Conservation (phyloP, 2,113 vertebrate genomes). For the Equus przewalskii region DNA sequence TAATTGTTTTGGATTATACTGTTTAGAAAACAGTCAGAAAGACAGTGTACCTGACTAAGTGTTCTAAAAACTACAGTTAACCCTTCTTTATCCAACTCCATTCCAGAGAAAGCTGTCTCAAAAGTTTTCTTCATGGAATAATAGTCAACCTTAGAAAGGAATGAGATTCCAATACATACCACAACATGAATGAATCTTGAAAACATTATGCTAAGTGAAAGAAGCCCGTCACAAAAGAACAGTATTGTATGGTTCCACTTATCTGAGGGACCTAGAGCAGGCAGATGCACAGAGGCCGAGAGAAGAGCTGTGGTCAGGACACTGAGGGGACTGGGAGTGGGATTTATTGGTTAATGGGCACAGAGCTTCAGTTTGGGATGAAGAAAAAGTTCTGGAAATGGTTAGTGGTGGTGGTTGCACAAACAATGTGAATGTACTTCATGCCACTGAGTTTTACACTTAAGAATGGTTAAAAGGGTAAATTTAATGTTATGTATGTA, state of each 20-base stretch:
- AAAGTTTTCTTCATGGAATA: background rate
- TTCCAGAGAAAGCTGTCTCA: background rate
- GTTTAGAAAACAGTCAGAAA: constrained; percentile 65
- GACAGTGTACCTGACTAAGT: background rate
- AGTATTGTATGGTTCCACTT: background rate
- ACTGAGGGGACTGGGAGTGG: background rate
- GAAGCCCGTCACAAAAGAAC: background rate
- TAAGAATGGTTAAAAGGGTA: background rate
- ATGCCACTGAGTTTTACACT: background rate
- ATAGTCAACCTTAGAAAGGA: background rate
- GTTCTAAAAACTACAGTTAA: constrained; percentile 35
- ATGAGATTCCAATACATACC: background rate
- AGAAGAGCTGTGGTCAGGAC: background rate
- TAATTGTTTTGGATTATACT: constrained; percentile 67
- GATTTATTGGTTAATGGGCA: background rate
- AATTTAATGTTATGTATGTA: background rate
- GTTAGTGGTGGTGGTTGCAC: background rate
- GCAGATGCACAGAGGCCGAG: background rate
- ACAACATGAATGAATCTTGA: background rate
- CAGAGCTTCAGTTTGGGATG: background rate
- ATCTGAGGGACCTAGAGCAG: background rate
- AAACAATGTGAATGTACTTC: background rate
- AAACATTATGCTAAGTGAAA: background rate
- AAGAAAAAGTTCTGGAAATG: background rate
- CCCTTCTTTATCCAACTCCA: background rate